Conservation (phyloP, 2,888 invertebrate genomes). For the Gerris lacustris region DNA sequence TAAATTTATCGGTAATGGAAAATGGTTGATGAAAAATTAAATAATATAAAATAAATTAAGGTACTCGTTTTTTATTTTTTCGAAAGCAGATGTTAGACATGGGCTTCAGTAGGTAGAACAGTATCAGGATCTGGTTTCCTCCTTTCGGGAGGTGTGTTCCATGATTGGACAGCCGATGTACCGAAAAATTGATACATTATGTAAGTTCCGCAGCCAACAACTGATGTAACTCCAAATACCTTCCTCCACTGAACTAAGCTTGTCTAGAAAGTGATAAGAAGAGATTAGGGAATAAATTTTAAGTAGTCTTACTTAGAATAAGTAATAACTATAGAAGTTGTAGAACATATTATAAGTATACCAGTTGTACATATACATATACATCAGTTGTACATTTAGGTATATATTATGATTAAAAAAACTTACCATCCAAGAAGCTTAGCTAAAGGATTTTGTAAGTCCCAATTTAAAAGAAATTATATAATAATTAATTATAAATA, state of each 20-base stretch:
- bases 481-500: too few species aligned
- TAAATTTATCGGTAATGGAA: too few species aligned
- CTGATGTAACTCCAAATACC: constrained; percentile 51
- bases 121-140: not conserved
- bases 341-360: too few species aligned
- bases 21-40: too few species aligned
- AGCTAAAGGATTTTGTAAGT: too few species aligned
- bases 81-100: not conserved
- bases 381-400: too few species aligned
- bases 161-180: constrained; percentile 43
- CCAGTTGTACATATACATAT: too few species aligned
- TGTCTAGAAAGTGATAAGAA: constrained; percentile 33
- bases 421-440: too few species aligned
- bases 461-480: too few species aligned
- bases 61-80: too few species aligned
- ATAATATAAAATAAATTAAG: too few species aligned
- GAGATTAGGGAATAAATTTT: not conserved
- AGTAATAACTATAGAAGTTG: not conserved
- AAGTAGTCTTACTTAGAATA: not conserved
- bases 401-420: too few species aligned
- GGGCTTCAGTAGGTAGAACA: not conserved
- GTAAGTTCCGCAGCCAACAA: constrained; percentile 49
- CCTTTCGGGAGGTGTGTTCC: constrained; percentile 32
- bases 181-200: constrained; percentile 53
- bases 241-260: constrained; percentile 47